Evolutionary conservation across 2,888 invertebrate genomes (phyloP).

Genomic region (Linnaemya tessellans): DNA sequence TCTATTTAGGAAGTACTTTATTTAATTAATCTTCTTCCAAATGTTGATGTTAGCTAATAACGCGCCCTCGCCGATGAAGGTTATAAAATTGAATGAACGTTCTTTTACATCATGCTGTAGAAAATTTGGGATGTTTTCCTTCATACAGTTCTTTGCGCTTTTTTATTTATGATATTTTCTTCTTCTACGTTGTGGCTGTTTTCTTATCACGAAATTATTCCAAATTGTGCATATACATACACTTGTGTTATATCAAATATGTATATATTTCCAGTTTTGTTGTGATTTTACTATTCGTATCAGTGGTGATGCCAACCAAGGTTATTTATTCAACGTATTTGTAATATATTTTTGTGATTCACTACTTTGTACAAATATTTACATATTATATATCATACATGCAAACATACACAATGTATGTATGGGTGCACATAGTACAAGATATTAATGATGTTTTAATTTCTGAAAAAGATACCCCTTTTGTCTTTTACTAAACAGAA

Average conservation of each 20-base stretch:
- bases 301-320: slow-evolving; percentile 1
- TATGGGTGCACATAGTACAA: no score
- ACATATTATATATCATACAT: no score
- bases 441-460: no score
- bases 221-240: neutral
- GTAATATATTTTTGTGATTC: neutral
- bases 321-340: neutral
- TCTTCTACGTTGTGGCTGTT: slow-evolving; percentile 2
- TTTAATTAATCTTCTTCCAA: neutral
- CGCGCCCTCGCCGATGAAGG: slow-evolving; percentile 28
- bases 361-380: neutral
- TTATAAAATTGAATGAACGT: slow-evolving; percentile 56
- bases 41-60: neutral
- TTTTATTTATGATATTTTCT: neutral
- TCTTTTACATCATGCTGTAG: slow-evolving; percentile 3
- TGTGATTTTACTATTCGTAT: slow-evolving; percentile 32
- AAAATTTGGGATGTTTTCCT: slow-evolving; percentile 50
- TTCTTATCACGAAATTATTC: slow-evolving; percentile 42
- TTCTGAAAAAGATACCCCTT: no score
- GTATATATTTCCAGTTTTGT: slow-evolving; percentile 32
- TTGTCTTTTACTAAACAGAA: no score
- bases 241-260: neutral
- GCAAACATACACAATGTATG: no score
- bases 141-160: slow-evolving; percentile 22
- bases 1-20: slow-evolving; percentile 15